Conservation (phyloP, 2,113 vertebrate genomes). For the Hypocryptadius cinnamomeus region DNA sequence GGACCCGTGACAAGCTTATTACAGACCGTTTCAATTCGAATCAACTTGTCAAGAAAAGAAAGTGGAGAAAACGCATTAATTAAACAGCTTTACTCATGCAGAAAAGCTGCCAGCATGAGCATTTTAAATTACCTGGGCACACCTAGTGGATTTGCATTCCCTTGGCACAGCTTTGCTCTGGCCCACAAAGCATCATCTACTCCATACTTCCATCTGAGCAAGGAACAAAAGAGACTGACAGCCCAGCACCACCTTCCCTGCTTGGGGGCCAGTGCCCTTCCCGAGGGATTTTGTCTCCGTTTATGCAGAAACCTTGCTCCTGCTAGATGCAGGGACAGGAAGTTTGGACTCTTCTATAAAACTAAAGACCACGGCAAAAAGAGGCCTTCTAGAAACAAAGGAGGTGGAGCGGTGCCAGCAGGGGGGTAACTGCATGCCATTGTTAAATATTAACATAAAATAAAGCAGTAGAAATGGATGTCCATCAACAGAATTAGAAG, state of each 20-base stretch:
- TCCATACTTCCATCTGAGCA: constrained; percentile 85
- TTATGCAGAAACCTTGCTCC: constrained; percentile 70
- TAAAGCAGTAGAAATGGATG: constrained; percentile 75
- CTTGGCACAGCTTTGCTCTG: constrained; percentile 84
- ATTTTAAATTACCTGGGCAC: constrained; percentile 89
- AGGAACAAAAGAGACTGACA: constrained; percentile 79
- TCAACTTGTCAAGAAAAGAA: constrained; percentile 75
- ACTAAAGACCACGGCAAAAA: constrained; percentile 65
- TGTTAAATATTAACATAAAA: constrained; percentile 80
- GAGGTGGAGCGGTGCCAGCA: constrained; percentile 62
- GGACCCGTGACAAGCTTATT: constrained; percentile 65
- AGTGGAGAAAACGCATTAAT: constrained; percentile 80
- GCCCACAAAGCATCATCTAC: constrained; percentile 82
- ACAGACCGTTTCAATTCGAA: constrained; percentile 65
- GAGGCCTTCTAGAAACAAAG: constrained; percentile 68
- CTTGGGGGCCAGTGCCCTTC: constrained; percentile 70
- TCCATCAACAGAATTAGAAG: constrained; percentile 79
- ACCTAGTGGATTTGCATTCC: constrained; percentile 91
- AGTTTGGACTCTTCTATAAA: constrained; percentile 70
- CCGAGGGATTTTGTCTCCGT: constrained; percentile 59
- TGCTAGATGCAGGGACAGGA: constrained; percentile 67
- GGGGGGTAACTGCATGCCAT: constrained; percentile 75
- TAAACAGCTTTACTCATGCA: constrained; percentile 84
- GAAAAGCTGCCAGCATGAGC: constrained; percentile 89
- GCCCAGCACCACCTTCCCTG: constrained; percentile 78